phyloP scores from a whole-genome alignment of 1,140 invertebrate species.

The Adelges cooleyi region DNA sequence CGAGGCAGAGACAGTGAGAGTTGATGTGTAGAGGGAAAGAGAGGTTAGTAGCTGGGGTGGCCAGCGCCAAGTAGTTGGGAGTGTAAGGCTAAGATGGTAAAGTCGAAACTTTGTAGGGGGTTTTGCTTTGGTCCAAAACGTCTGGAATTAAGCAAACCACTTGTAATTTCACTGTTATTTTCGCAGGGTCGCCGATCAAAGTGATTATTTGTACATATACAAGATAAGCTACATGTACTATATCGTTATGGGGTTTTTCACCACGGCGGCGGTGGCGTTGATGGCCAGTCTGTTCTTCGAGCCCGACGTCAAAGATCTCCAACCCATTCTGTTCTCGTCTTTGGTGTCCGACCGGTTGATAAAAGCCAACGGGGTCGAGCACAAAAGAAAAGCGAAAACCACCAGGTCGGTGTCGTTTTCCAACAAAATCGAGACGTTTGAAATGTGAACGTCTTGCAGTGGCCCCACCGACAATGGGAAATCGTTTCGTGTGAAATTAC shows the following conservation, averaged over 20 bases:
- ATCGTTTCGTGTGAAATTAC: too few species aligned
- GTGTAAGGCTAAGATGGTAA: too few species aligned
- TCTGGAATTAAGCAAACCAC: too few species aligned
- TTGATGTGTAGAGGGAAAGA: too few species aligned
- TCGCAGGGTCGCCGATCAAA: background rate
- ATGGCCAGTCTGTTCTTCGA: conserved; percentile 42
- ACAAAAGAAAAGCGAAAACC: background rate
- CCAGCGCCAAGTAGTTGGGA: too few species aligned
- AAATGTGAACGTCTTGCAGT: too few species aligned
- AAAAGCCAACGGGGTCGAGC: background rate
- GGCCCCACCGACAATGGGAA: too few species aligned
- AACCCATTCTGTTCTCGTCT: background rate
- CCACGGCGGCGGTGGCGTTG: conserved; percentile 52
- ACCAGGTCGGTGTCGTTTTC: background rate
- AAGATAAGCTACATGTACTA: conserved; percentile 83
- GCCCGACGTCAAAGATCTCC: background rate
- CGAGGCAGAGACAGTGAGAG: too few species aligned
- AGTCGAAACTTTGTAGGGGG: too few species aligned
- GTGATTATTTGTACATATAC: conserved; percentile 56
- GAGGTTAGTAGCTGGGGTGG: too few species aligned
- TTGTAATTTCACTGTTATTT: background rate
- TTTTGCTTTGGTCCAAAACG: too few species aligned
- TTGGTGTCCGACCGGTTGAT: background rate
- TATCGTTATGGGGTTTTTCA: conserved; percentile 53
- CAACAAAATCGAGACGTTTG: too few species aligned